These are phyloP conservation scores for Megamerina dolium DNA, from an alignment of 2,888 invertebrate species.

Conservation along the genomic window DNA sequence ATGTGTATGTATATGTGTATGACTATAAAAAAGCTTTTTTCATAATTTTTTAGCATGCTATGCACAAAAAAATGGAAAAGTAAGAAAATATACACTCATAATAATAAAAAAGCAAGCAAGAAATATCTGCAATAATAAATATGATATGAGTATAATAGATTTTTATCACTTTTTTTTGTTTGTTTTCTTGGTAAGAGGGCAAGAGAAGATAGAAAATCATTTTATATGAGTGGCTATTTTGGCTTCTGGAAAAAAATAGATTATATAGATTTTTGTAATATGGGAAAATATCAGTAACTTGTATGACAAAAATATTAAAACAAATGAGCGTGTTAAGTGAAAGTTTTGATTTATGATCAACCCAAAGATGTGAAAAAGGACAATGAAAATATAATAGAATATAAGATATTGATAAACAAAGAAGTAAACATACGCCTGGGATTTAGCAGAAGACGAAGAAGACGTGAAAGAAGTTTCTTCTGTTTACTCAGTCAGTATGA, in stretches of 20 bases:
- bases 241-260: no score
- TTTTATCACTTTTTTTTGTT: slow-evolving; percentile 32
- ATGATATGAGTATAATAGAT: slow-evolving; percentile 33
- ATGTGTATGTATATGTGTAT: slow-evolving; percentile 20
- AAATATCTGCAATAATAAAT: no score
- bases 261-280: no score
- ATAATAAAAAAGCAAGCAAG: slow-evolving; percentile 1
- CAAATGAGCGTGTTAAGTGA: slow-evolving; percentile 40
- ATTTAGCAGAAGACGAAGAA: no score
- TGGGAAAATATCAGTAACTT: no score
- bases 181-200: background rate
- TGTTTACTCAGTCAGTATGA: no score
- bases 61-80: background rate
- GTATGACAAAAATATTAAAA: slow-evolving; percentile 32
- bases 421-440: no score
- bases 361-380: no score
- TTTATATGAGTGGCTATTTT: no score
- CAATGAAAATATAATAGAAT: no score
- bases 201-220: background rate
- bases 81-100: slow-evolving; percentile 5
- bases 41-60: slow-evolving; percentile 36
- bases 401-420: no score
- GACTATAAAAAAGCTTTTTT: slow-evolving; percentile 44
- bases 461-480: no score
- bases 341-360: slow-evolving; percentile 41